Percentiles rank a stretch among this genome's conserved stretches.
phyloP scores from a whole-genome alignment of 2,113 vertebrate species.

The Clinocottus analis region DNA sequence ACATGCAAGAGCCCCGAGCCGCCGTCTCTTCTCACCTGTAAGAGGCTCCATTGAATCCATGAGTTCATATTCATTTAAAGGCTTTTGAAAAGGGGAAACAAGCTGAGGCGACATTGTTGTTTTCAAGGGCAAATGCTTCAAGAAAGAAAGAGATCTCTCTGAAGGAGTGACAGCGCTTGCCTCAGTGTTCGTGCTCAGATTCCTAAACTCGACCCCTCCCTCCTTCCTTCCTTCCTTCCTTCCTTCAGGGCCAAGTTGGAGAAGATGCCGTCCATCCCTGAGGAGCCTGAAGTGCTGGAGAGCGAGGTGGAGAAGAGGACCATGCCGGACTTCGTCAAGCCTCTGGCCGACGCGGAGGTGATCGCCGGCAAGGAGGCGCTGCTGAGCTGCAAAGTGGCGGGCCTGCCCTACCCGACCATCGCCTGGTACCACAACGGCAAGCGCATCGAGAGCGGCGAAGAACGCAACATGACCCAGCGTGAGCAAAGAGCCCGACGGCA shows the following conservation, averaged over 20 bases:
- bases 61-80: background rate
- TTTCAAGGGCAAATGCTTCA: background rate
- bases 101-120: background rate
- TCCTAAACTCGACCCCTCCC: background rate
- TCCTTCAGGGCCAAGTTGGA: constrained; percentile 90
- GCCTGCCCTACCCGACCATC: constrained; percentile 93
- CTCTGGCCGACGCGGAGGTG: constrained; percentile 91
- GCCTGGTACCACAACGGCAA: constrained; percentile 95
- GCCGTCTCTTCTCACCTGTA: constrained; percentile 89
- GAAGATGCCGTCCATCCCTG: constrained; percentile 98
- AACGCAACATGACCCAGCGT: constrained; percentile 94
- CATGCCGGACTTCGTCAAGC: constrained; percentile 94
- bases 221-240: background rate
- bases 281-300: constrained; percentile 92
- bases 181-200: background rate
- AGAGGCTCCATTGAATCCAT: constrained; percentile 41
- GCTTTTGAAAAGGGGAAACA: background rate
- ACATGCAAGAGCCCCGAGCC: constrained; percentile 89
- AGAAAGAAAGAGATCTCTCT: background rate
- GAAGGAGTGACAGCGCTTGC: background rate
- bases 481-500: constrained; percentile 63
- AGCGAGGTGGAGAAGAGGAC: constrained; percentile 88
- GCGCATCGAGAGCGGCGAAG: constrained; percentile 90
- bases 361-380: constrained; percentile 90
- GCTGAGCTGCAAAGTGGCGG: constrained; percentile 91